A percentile compares a stretch with the other conserved stretches of the same genome.
Conservation (phyloP, 2,797 vertebrate species). For the Cryptoblepharus egeriae region DNA sequence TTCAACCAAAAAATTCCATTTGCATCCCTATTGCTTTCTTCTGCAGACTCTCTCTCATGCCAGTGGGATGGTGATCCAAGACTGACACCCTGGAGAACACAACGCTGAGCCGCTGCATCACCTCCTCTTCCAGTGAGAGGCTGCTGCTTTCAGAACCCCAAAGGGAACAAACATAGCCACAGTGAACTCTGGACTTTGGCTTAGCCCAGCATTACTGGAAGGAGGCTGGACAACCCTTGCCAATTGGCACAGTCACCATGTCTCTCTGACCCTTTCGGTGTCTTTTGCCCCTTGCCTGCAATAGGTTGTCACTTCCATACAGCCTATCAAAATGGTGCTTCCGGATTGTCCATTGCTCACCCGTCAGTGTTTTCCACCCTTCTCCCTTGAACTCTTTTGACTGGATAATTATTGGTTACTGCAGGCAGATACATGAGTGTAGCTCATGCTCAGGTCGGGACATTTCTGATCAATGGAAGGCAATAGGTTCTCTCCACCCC, state of each 20-base stretch:
- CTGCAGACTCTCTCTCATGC: slow-evolving; percentile 65
- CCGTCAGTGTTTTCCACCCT: not conserved
- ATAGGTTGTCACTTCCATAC: not conserved
- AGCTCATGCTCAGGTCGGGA: no score
- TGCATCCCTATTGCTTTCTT: not conserved
- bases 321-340: not conserved
- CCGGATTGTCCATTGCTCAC: not conserved
- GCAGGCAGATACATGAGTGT: not conserved
- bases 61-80: slow-evolving; percentile 64
- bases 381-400: not conserved
- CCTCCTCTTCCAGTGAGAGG: slow-evolving; percentile 41
- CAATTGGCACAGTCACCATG: no score
- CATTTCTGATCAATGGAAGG: not conserved
- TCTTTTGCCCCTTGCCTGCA: not conserved
- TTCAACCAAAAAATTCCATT: no score
- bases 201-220: slow-evolving; percentile 57
- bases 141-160: not conserved
- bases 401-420: not conserved
- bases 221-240: not conserved
- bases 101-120: slow-evolving; percentile 7
- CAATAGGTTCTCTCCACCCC: not conserved
- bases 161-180: not conserved
- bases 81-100: slow-evolving; percentile 52
- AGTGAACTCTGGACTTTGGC: not conserved
- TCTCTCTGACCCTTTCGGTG: not conserved